Conservation (phyloP, 1,140 invertebrate species). For the Thalassaphorura encarpata region DNA sequence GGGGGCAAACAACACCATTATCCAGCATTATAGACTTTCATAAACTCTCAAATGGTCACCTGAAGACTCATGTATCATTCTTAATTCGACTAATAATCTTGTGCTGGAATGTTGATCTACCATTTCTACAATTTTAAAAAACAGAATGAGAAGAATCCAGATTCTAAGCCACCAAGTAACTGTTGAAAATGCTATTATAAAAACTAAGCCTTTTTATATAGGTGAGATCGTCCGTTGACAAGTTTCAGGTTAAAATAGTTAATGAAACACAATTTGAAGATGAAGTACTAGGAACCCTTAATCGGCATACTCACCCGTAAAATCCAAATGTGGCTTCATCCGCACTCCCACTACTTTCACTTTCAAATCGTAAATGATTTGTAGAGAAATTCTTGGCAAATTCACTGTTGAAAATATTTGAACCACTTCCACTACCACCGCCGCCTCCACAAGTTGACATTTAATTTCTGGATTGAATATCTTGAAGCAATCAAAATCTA, state of each 20-base stretch:
- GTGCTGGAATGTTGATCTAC: too few relatives aligned
- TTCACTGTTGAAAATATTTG: background rate
- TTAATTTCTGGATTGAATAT: background rate
- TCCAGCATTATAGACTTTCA: too few relatives aligned
- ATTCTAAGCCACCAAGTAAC: background rate
- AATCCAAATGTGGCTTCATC: constrained; percentile 11
- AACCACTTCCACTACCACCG: too few relatives aligned
- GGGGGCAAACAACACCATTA: too few relatives aligned
- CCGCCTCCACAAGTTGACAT: background rate
- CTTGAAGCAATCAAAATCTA: background rate
- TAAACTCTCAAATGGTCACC: too few relatives aligned
- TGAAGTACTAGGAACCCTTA: background rate
- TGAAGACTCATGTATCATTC: too few relatives aligned
- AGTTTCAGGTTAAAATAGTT: too few relatives aligned
- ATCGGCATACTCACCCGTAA: background rate
- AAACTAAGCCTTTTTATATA: background rate
- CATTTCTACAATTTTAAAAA: too few relatives aligned
- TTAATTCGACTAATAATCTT: too few relatives aligned
- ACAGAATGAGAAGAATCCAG: too few relatives aligned
- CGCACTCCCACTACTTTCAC: constrained; percentile 28
- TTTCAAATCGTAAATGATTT: constrained; percentile 14
- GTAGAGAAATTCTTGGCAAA: background rate
- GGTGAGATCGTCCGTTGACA: background rate
- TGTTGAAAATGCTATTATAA: background rate
- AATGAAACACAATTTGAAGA: too few relatives aligned